These are phyloP conservation scores for Acipenser transmontanus DNA, from an alignment of 2,797 vertebrate genomes.

Conservation along the genomic window DNA sequence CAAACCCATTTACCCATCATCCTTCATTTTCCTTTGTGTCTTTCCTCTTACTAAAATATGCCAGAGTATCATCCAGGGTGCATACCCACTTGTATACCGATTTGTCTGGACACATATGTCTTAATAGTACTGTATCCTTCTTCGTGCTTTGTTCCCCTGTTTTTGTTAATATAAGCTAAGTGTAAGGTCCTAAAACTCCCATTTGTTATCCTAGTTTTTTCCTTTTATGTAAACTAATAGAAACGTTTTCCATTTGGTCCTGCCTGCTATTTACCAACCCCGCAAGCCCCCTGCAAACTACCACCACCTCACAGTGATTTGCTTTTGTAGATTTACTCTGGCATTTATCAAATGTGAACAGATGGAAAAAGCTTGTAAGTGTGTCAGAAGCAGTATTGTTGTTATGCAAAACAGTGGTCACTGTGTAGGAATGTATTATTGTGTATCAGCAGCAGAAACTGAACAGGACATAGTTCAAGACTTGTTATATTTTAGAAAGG, in stretches of 20 bases:
- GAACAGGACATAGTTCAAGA: background rate
- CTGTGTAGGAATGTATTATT: background rate
- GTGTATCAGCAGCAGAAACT: background rate
- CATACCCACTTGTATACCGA: background rate
- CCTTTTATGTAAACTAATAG: background rate
- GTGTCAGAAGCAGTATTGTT: background rate
- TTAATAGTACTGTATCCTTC: background rate
- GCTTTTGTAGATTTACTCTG: background rate
- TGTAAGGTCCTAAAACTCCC: background rate
- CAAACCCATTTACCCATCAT: conserved; percentile 3
- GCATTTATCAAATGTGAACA: background rate
- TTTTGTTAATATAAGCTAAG: too few relatives aligned
- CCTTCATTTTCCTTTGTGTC: background rate
- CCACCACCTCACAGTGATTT: background rate
- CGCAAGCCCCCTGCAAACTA: too few relatives aligned
- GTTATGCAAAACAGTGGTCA: background rate
- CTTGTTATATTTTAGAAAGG: background rate
- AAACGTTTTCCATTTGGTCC: background rate
- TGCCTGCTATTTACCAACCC: background rate
- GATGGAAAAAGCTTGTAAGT: background rate
- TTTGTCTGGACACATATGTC: background rate
- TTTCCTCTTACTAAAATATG: background rate
- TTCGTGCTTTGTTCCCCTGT: background rate
- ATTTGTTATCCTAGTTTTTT: background rate
- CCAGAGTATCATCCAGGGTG: background rate